Base-by-base conservation (phyloP, 2,797 vertebrate genomes). In the Spinus pinus region DNA sequence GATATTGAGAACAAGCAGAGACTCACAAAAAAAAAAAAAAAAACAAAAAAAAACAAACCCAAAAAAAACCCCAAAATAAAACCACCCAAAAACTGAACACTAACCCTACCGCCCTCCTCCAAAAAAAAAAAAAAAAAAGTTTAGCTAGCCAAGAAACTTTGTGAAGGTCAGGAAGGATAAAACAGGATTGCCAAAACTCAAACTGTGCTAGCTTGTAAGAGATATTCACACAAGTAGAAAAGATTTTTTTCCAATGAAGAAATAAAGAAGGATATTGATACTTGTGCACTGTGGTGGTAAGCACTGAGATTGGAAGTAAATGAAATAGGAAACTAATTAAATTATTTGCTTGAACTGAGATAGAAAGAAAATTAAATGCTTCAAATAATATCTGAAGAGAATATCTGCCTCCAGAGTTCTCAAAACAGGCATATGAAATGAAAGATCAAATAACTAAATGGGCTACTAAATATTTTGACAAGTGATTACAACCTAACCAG, bases 311-410 rank as follows among this genome's bases (percentile, higher is more conserved):
- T 81, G 66, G 58, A 79, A 94, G 71, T 50, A 84, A 94, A 79
- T 46, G 17, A 93, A 84, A 72, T 53, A 67, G 61, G 42, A 79
- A 88, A 69, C 44, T n/a, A 79, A 93, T 50, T 67, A 39, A 88
- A 81, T 94, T 86, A 75, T 86, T 89, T 92, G 62, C 70, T 95
- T 94, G 70, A 84, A 27, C 57, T 89, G 74, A 81, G 66, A 81
- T 39, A 79, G 57, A 86, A 93, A 93, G 46, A 78, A 94, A 81
- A 84, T 23, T 0, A 89, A 89, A 75, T 50, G 20, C 47, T 73
- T 94, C 77, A 89, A 75, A 92, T 81, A 96, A 89, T 79, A n/a
- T n/a, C n/a, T n/a, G n/a, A n/a, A n/a, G 44, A 90, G 31, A 90
- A 62, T 53, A 71, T 83, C 35, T 65, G 3, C 61, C 89, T 79